Conservation (phyloP, 1,140 invertebrate genomes). For the Hycleus phaleratus region DNA sequence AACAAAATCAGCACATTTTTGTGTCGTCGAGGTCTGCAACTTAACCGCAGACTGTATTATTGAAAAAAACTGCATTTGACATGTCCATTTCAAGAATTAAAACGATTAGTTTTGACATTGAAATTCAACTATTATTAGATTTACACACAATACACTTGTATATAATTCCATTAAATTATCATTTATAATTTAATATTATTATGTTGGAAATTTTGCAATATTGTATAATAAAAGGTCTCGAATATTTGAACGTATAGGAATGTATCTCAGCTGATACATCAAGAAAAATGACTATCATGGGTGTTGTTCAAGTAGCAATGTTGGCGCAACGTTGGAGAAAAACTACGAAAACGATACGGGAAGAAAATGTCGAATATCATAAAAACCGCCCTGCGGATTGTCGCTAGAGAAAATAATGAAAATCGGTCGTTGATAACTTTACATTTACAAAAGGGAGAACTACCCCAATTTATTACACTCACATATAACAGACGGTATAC, state of each 20-base stretch:
- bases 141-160: background rate
- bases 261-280: constrained; percentile 21
- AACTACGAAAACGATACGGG: constrained; percentile 12
- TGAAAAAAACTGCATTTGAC: constrained; percentile 10
- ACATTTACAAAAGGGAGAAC: too few relatives aligned
- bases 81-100: background rate
- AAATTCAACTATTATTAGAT: too few relatives aligned
- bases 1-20: constrained; percentile 27
- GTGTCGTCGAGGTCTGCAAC: constrained; percentile 3
- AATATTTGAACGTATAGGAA: constrained; percentile 18
- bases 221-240: constrained; percentile 17
- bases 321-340: constrained; percentile 12
- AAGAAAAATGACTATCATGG: constrained; percentile 21
- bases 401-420: constrained; percentile 6
- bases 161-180: background rate
- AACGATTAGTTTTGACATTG: too few relatives aligned
- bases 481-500: too few relatives aligned
- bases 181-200: background rate
- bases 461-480: too few relatives aligned
- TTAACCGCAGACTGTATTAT: constrained; percentile 16
- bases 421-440: background rate
- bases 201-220: constrained; percentile 10
- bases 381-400: constrained; percentile 10
- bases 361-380: constrained; percentile 16
- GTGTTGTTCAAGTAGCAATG: constrained; percentile 16